Percentiles rank a stretch among this genome's conserved stretches.
phyloP scores from a whole-genome alignment of 2,888 invertebrate species.

The Cepaea hortensis region DNA sequence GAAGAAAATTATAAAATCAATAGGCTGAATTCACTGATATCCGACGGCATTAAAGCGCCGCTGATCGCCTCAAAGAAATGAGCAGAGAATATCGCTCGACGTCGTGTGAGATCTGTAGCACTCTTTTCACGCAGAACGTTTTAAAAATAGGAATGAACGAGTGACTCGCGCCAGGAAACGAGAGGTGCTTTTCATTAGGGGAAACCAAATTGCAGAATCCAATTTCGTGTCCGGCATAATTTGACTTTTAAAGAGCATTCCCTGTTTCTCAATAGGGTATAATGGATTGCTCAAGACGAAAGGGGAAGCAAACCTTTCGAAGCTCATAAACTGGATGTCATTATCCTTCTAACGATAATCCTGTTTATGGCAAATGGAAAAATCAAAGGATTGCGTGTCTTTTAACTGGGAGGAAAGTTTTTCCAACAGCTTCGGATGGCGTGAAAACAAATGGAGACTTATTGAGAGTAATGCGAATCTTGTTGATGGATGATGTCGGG shows the following conservation, averaged over 20 bases:
- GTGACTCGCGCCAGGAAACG: slow-evolving; percentile 46
- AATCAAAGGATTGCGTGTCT: slow-evolving; percentile 40
- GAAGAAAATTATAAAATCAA: slow-evolving; percentile 60
- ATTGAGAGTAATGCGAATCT: slow-evolving; percentile 41
- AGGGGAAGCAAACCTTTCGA: slow-evolving; percentile 42
- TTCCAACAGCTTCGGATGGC: slow-evolving; percentile 10
- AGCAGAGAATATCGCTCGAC: slow-evolving; percentile 44
- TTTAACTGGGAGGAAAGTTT: slow-evolving; percentile 40
- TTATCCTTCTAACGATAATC: slow-evolving; percentile 45
- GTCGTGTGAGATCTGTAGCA: slow-evolving; percentile 30
- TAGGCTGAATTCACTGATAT: slow-evolving; percentile 54
- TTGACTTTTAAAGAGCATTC: slow-evolving; percentile 54
- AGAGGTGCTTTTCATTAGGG: slow-evolving; percentile 49
- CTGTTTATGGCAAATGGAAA: slow-evolving; percentile 50
- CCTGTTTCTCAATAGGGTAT: slow-evolving; percentile 48
- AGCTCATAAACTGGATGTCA: slow-evolving; percentile 41
- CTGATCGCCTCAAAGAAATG: slow-evolving; percentile 38
- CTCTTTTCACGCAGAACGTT: slow-evolving; percentile 31
- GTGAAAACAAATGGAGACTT: slow-evolving; percentile 42
- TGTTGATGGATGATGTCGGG: slow-evolving; percentile 36
- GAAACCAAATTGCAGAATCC: slow-evolving; percentile 55
- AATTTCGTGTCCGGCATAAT: slow-evolving; percentile 54
- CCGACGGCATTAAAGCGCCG: slow-evolving; percentile 46
- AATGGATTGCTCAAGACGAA: slow-evolving; percentile 49
- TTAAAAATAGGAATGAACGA: slow-evolving; percentile 49